phyloP scores from a whole-genome alignment of 2,113 vertebrate genomes.

The Taxidea taxus region DNA sequence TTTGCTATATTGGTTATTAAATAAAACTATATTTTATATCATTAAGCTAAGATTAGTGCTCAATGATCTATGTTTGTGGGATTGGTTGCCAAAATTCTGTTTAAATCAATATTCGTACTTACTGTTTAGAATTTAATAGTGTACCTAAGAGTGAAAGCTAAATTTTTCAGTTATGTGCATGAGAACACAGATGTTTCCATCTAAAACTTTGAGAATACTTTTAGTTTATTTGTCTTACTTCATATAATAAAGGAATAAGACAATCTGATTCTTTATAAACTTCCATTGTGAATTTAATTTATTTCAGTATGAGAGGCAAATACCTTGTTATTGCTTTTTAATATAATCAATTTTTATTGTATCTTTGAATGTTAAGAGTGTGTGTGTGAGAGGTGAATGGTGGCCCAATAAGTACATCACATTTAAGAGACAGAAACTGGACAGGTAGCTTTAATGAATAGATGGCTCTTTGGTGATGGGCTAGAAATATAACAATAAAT shows the following conservation, averaged over 20 bases:
- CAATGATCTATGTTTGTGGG: neutral
- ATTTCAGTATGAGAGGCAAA: neutral
- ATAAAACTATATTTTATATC: neutral
- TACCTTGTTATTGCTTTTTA: neutral
- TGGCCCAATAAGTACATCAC: neutral
- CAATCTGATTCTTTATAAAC: neutral
- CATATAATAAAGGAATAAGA: neutral
- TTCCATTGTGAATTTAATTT: neutral
- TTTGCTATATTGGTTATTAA: neutral
- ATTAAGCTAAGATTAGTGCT: neutral
- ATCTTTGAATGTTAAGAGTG: neutral
- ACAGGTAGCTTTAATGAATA: slow-evolving; percentile 59
- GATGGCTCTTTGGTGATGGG: neutral
- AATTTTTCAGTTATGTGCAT: neutral
- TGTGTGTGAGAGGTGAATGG: neutral
- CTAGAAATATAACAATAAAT: slow-evolving; percentile 26
- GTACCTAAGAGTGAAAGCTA: neutral
- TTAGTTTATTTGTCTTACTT: neutral
- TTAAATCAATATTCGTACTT: neutral
- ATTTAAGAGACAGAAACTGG: slow-evolving; percentile 41
- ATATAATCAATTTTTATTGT: neutral
- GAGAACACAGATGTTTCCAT: slow-evolving; percentile 10
- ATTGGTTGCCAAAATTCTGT: neutral
- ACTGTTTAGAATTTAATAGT: neutral
- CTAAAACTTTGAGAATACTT: neutral